phyloP scores from a whole-genome alignment of 2,113 vertebrate genomes.

The Delphinus delphis region DNA sequence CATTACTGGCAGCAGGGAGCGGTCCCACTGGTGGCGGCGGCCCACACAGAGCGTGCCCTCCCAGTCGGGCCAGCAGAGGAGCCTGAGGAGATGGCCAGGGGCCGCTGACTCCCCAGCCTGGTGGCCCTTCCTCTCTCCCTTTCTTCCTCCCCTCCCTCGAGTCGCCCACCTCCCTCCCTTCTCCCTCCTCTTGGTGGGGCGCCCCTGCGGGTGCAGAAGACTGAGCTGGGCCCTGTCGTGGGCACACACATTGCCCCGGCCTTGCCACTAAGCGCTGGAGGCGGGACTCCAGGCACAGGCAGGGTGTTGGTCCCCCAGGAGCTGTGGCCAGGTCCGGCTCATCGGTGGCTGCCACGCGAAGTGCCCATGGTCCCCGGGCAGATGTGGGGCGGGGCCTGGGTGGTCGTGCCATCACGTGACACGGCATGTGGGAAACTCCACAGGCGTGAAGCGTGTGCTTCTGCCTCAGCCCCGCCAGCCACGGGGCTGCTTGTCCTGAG shows the following conservation, averaged over 20 bases:
- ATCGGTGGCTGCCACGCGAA: fast-evolving
- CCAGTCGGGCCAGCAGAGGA: not conserved
- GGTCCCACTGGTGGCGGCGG: not conserved
- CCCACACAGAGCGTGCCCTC: not conserved
- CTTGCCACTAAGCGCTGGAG: too few species aligned
- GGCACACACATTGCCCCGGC: too few species aligned
- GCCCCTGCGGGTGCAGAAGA: not conserved
- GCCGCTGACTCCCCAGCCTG: not conserved
- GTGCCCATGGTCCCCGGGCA: not conserved
- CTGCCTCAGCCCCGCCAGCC: too few species aligned
- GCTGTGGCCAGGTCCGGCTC: not conserved
- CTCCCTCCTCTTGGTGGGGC: too few species aligned
- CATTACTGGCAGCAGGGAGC: not conserved
- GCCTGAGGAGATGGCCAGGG: not conserved
- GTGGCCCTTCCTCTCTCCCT: not conserved
- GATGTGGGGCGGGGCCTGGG: not conserved
- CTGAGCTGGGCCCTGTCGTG: not conserved
- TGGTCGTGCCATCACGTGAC: too few species aligned
- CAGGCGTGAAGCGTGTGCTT: too few species aligned
- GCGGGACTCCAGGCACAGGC: too few species aligned
- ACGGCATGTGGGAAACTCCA: too few species aligned
- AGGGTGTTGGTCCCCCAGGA: too few species aligned
- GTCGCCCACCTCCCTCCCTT: too few species aligned
- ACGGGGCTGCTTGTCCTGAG: too few species aligned
- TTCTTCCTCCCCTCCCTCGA: too few species aligned